Evolutionary conservation across 2,113 vertebrate genomes (phyloP), one percentile per base, ranked within the genome.

Genomic region (Otis tarda): DNA sequence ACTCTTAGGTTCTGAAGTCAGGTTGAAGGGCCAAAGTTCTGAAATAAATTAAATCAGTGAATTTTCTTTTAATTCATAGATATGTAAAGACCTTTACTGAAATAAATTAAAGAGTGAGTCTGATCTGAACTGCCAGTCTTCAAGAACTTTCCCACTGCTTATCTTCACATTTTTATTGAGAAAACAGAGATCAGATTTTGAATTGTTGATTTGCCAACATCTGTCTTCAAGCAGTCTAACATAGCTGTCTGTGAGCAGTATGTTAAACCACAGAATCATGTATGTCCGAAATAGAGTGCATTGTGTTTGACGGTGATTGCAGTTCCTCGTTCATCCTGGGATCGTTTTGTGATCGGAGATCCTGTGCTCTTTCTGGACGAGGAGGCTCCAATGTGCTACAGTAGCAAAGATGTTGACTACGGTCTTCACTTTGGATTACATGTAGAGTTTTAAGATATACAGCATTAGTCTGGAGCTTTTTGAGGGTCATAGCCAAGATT

Each of bases 371-470:
- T 64, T 41, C 33, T 41, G 35, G 14, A 7, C 10, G 57, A 28
- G 64, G 15, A 43, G 14, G 4, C 30, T 79, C n/a, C 24, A 9
- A 0, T 3, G 53, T 43, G 37, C 39, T 49, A 6, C 63, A 30
- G 30, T 15, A 73, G 37, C 30, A 37, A 53, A 37, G 30, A 3
- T 10, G 18, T 4, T 78, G 49, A 14, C 11, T 53, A 0, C 37
- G 12, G 25, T 20, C 7, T 16, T 76, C 35, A 2, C 8, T 67
- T n/a, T 0, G 19, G 7, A 8, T 75, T 39, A 4, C 14, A 2
- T 2, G 2, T 41, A 24, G 43, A 5, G 5, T 39, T 74, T 23
- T 49, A 50, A 70, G 17, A 63, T 14, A 4, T 3, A 6, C 21
- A 33, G 18, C 14, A 3, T 45, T 39, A 31, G 27, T 53, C 30